Conservation (phyloP, 2,888 invertebrate species). For the Formica aserva region DNA sequence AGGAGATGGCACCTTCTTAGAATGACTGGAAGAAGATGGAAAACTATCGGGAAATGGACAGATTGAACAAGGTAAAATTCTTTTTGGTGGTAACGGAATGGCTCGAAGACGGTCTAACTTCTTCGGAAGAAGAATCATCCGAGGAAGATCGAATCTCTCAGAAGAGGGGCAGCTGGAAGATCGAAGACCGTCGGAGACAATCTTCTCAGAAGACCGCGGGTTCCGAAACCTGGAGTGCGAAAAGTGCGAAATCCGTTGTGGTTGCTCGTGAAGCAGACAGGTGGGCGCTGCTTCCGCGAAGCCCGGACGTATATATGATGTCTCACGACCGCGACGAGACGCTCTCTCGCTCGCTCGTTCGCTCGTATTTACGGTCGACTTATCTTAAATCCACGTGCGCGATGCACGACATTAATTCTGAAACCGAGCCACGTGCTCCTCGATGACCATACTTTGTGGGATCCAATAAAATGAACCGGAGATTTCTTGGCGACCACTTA, state of each 20-base stretch:
- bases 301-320: conserved; percentile 50
- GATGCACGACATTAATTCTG: conserved; percentile 48
- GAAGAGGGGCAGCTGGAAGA: conserved; percentile 36
- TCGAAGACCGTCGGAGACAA: conserved; percentile 1
- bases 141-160: conserved; percentile 30
- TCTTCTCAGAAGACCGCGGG: conserved; percentile 12
- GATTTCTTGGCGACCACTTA: conserved; percentile 73
- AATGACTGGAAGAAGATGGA: conserved; percentile 3
- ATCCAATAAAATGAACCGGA: conserved; percentile 71
- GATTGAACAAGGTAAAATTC: neutral
- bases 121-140: conserved; percentile 10
- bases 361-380: conserved; percentile 43
- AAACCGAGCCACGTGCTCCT: conserved; percentile 70
- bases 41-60: neutral
- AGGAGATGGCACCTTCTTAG: neutral
- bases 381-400: conserved; percentile 10
- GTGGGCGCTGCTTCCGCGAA: conserved; percentile 61
- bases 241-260: conserved; percentile 38
- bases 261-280: conserved; percentile 56
- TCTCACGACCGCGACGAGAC: conserved; percentile 50
- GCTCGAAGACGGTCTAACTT: conserved; percentile 24
- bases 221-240: conserved; percentile 8
- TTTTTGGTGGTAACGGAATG: neutral
- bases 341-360: conserved; percentile 29
- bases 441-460: conserved; percentile 72